These are phyloP conservation scores for Cebidichthys violaceus DNA, from an alignment of 2,113 vertebrate species.

Conservation along the genomic window DNA sequence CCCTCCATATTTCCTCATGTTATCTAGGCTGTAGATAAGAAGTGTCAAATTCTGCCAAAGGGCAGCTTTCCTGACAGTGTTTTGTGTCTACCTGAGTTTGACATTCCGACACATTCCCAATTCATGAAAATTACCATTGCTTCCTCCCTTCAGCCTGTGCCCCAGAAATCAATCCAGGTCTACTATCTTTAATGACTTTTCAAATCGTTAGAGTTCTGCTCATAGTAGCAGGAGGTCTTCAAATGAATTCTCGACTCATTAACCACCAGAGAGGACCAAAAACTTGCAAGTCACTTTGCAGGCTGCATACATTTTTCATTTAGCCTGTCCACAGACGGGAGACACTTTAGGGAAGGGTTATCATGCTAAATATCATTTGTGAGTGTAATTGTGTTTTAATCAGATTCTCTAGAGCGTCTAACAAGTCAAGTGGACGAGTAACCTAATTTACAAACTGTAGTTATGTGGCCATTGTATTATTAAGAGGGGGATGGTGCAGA, in stretches of 20 bases:
- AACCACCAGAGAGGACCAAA: background rate
- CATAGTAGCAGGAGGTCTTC: background rate
- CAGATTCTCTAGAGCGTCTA: background rate
- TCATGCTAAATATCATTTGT: background rate
- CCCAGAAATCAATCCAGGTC: conserved; percentile 25
- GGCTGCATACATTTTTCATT: background rate
- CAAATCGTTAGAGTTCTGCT: conserved; percentile 3
- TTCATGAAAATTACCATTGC: conserved; percentile 10
- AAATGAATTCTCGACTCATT: conserved; percentile 32
- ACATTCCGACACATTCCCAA: conserved; percentile 18
- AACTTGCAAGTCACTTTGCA: background rate
- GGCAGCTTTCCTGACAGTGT: background rate
- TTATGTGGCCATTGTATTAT: background rate
- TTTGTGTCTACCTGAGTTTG: conserved; percentile 11
- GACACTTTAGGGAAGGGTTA: background rate
- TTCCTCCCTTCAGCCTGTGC: background rate
- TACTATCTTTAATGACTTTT: conserved; percentile 22
- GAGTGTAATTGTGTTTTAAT: background rate
- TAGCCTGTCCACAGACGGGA: background rate
- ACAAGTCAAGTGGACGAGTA: background rate
- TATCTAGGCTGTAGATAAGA: conserved; percentile 15
- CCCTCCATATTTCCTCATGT: background rate
- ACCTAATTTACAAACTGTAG: background rate
- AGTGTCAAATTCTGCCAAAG: background rate
- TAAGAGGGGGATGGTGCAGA: background rate